Evolutionary conservation across 2,113 vertebrate genomes (phyloP), one percentile per base, ranked within the genome.

Genomic region (Gadus chalcogrammus): DNA sequence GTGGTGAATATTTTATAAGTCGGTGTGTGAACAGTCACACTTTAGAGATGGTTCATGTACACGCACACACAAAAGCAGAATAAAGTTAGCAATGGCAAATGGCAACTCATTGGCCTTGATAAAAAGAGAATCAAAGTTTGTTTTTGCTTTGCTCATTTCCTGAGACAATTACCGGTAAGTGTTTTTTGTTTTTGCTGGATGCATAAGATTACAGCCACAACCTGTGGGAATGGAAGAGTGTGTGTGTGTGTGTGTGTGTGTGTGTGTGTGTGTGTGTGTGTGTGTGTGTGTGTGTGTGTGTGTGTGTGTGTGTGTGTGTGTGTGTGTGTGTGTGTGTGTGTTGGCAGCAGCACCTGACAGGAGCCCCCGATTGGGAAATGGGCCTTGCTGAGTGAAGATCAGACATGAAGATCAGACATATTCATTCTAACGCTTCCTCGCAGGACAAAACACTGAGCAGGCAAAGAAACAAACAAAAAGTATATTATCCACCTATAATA

Each of bases 1-100:
- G 69, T 82, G 77, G 75, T 90, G 74, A 87, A 90, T 91, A 84
- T 88, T 91, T 88, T 5, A 84, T 84, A 65, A 85, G 42, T 48
- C 65, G 63, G 31, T 67, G 27, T 59, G 60, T 74, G 73, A 79
- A 78, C 76, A 52, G 52, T 31, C 31, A 60, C 28, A 68, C 64
- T n/a, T 17, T n/a, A 18, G 18, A 18, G 60, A 12, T 18, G 60
- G 20, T 22, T 61, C 20, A 20, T 61, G 60, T 22, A 69, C 17
- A 31, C 16, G 42, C 42, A 48, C 42, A 48, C 42, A 48, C 42
- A 48, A 2, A 8, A 48, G 42, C 42, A 48, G 8, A 48, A 48
- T 48, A 7, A 35, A 4, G 31, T 35, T 9, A 48, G 8, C 42
- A 9, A 48, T 11, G 8, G 42, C 1, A 48, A 48, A 12, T 48